Evolutionary conservation across 2,797 vertebrate species (phyloP).

Genomic region (Phrynocephalus guinanensis): DNA sequence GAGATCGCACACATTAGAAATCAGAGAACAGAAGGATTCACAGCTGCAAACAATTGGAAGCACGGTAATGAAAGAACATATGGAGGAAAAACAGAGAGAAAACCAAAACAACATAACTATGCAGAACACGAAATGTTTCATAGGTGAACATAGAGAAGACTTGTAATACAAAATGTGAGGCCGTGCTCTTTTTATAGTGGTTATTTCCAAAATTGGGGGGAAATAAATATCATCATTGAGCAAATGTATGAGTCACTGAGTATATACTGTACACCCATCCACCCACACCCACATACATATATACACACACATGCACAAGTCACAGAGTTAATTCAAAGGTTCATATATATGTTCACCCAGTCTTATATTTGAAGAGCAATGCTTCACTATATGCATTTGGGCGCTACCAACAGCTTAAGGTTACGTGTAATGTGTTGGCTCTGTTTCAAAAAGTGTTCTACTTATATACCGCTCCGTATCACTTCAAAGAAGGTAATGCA

Average conservation of each 20-base stretch:
- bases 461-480: too few relatives aligned
- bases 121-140: background rate
- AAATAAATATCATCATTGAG: background rate
- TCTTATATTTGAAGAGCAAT: background rate
- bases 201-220: background rate
- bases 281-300: too few relatives aligned
- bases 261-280: background rate
- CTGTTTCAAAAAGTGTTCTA: too few relatives aligned
- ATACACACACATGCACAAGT: too few relatives aligned
- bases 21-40: background rate
- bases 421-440: too few relatives aligned
- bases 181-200: background rate
- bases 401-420: background rate
- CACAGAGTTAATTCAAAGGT: too few relatives aligned
- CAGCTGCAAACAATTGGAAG: background rate
- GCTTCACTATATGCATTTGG: background rate
- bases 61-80: background rate
- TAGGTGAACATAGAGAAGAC: background rate
- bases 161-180: background rate
- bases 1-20: too few relatives aligned
- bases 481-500: too few relatives aligned
- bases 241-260: background rate
- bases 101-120: background rate
- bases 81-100: background rate
- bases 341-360: background rate